Evolutionary conservation across 2,888 invertebrate genomes (phyloP).

Genomic region (Deilephila elpenor): DNA sequence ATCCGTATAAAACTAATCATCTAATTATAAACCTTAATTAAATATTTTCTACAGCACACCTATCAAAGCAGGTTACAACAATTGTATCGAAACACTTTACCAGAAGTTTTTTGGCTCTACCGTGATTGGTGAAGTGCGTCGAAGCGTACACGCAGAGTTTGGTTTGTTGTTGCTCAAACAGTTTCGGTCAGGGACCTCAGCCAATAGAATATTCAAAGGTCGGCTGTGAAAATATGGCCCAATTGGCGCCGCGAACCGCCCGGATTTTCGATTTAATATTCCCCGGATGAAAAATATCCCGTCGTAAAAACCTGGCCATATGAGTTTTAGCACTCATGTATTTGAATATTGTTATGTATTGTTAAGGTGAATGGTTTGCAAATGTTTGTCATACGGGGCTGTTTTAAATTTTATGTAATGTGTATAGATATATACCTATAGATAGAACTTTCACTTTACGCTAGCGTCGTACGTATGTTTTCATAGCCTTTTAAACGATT

Average conservation of each 20-base stretch:
- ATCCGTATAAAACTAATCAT: too few species aligned
- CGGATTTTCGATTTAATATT: constrained; percentile 25
- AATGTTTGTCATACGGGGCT: constrained; percentile 39
- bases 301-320: constrained; percentile 77
- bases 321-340: constrained; percentile 72
- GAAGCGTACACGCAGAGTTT: constrained; percentile 45
- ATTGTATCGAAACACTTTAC: background rate
- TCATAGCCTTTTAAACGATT: background rate
- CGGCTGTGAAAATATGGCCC: constrained; percentile 75
- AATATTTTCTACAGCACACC: too few species aligned
- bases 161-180: constrained; percentile 58
- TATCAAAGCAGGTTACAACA: background rate
- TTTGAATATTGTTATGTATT: constrained; percentile 81
- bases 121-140: background rate
- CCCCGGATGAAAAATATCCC: constrained; percentile 76
- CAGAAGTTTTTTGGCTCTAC: background rate
- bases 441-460: constrained; percentile 36
- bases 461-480: background rate
- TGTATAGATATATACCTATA: too few species aligned
- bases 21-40: too few species aligned
- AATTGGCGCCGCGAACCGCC: constrained; percentile 69
- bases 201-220: constrained; percentile 79
- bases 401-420: constrained; percentile 52
- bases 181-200: constrained; percentile 61
- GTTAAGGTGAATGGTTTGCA: constrained; percentile 50